Evolutionary conservation across 2,113 vertebrate genomes (phyloP).

Genomic region (Ciconia maguari): DNA sequence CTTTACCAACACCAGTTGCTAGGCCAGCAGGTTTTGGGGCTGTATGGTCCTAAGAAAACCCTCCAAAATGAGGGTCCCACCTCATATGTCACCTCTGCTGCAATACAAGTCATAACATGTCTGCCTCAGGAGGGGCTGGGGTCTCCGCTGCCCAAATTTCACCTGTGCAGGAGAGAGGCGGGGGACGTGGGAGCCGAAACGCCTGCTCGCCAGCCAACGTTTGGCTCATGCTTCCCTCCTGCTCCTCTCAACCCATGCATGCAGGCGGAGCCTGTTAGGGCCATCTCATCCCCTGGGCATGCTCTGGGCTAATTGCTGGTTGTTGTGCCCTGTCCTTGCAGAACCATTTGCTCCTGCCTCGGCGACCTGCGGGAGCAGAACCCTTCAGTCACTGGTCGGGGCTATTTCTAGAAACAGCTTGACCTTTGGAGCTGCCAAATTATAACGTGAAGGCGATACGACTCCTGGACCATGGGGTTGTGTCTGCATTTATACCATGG

Average conservation of each 20-base stretch:
- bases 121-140: neutral
- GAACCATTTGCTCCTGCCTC: neutral
- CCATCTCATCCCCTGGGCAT: fast-evolving
- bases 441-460: fast-evolving
- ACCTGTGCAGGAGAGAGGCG: neutral
- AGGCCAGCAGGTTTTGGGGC: neutral
- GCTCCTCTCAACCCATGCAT: fast-evolving
- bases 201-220: fast-evolving
- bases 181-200: fast-evolving
- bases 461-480: neutral
- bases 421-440: neutral
- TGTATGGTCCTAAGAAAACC: neutral
- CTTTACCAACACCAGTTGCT: neutral
- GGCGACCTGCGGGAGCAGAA: neutral
- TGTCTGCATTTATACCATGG: neutral
- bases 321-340: neutral
- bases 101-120: neutral
- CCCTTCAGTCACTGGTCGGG: neutral
- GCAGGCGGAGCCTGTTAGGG: fast-evolving
- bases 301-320: neutral
- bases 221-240: neutral
- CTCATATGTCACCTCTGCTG: neutral
- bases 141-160: neutral
- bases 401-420: neutral
- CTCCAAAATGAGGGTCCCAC: neutral